A percentile compares a stretch with the other conserved stretches of the same genome.
phyloP scores from a whole-genome alignment of 2,888 invertebrate genomes.

The Loripinus fragilis region DNA sequence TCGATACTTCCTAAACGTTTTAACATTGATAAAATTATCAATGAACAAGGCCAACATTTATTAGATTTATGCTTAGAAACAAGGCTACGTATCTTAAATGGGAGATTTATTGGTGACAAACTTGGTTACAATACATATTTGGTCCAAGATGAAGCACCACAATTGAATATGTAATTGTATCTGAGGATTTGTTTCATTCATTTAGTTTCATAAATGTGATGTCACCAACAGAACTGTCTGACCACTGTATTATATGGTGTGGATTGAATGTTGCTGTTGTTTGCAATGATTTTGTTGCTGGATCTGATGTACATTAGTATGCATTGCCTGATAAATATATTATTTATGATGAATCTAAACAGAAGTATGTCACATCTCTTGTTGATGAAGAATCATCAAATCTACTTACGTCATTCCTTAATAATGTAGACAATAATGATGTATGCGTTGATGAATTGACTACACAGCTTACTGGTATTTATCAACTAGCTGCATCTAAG shows the following conservation, averaged over 20 bases:
- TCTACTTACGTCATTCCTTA: background rate
- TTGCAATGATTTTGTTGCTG: background rate
- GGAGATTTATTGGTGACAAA: background rate
- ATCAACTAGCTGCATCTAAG: background rate
- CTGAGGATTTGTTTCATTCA: background rate
- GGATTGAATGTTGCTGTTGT: background rate
- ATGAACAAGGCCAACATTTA: background rate
- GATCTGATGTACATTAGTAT: background rate
- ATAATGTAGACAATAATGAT: background rate
- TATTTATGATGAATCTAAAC: background rate
- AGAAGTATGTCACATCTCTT: background rate
- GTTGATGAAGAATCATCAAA: background rate
- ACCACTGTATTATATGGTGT: background rate
- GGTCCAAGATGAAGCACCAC: background rate
- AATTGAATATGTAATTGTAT: background rate
- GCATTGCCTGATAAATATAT: background rate
- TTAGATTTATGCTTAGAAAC: background rate
- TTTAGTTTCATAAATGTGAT: background rate
- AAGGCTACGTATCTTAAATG: background rate
- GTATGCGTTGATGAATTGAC: background rate
- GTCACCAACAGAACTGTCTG: background rate
- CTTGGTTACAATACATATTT: background rate
- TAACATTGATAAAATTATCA: background rate
- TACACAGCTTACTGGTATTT: background rate
- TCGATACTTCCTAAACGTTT: background rate